Conservation (phyloP, 1,140 invertebrate species). For the Lepidurus packardi region DNA sequence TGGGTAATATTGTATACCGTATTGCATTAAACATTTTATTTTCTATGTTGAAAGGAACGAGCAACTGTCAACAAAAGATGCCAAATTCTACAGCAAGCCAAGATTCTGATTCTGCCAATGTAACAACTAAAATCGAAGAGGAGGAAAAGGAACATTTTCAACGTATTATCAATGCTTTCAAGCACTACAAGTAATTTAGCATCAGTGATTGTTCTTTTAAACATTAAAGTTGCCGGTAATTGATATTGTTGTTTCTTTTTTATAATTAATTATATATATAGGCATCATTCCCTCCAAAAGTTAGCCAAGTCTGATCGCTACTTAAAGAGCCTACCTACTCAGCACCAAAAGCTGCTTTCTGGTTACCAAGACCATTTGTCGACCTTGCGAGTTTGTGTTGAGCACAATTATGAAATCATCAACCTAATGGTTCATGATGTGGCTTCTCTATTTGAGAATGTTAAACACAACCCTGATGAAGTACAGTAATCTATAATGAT, state of each 20-base stretch:
- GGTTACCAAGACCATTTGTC: conserved; percentile 71
- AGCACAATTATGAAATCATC: conserved; percentile 77
- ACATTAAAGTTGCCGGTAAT: neutral
- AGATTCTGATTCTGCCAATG: conserved; percentile 30
- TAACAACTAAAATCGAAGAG: conserved; percentile 37
- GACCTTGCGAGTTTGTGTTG: conserved; percentile 68
- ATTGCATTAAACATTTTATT: too few relatives aligned
- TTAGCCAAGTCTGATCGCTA: conserved; percentile 68
- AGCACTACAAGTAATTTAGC: conserved; percentile 62
- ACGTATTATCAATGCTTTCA: conserved; percentile 69
- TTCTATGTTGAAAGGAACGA: too few relatives aligned
- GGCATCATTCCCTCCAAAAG: conserved; percentile 47
- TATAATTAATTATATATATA: conserved; percentile 38
- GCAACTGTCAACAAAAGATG: neutral
- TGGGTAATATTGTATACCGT: too few relatives aligned
- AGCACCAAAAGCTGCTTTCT: conserved; percentile 67
- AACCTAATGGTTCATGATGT: conserved; percentile 75
- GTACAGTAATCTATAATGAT: conserved; percentile 41
- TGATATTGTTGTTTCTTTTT: conserved; percentile 16
- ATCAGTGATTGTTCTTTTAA: conserved; percentile 26
- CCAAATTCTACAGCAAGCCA: neutral
- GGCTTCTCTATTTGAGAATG: conserved; percentile 76
- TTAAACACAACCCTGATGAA: conserved; percentile 48
- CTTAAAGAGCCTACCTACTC: conserved; percentile 61
- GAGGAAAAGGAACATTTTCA: conserved; percentile 71